A percentile compares a stretch with the other conserved stretches of the same genome.
Conservation (phyloP, 2,888 invertebrate genomes). For the Caenorhabditis sp. region DNA sequence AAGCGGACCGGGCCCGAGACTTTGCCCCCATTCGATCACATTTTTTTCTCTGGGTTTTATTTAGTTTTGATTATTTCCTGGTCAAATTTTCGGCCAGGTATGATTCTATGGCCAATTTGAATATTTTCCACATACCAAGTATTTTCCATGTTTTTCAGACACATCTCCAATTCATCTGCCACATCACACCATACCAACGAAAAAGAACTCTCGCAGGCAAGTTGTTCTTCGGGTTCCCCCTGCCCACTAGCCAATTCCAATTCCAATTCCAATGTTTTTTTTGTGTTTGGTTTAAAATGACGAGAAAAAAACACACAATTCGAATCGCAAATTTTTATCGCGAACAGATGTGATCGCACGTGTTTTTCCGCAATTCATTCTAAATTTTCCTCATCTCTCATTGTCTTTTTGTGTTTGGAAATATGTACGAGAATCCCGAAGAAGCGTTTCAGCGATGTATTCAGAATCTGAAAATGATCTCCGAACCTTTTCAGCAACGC, state of each 20-base stretch:
- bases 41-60: too few species aligned
- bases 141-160: slow-evolving; percentile 20
- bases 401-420: background rate
- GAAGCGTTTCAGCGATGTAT: slow-evolving; percentile 32
- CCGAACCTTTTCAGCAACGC: slow-evolving; percentile 6
- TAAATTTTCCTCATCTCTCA: slow-evolving; percentile 1
- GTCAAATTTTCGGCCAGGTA: too few species aligned
- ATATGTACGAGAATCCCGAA: slow-evolving; percentile 10
- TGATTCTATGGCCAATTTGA: too few species aligned
- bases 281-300: background rate
- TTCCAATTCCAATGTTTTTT: background rate
- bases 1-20: too few species aligned
- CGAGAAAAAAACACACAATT: background rate
- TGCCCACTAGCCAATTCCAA: background rate
- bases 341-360: slow-evolving; percentile 15
- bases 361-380: slow-evolving; percentile 38
- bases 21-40: too few species aligned
- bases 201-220: background rate
- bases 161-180: slow-evolving; percentile 43
- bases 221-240: slow-evolving; percentile 4
- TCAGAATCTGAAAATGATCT: slow-evolving; percentile 25
- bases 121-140: too few species aligned
- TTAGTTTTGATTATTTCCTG: too few species aligned
- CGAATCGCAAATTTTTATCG: slow-evolving; percentile 1
- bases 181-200: slow-evolving; percentile 24